Conservation (phyloP, 2,113 vertebrate genomes). For the Odocoileus hemionus region DNA sequence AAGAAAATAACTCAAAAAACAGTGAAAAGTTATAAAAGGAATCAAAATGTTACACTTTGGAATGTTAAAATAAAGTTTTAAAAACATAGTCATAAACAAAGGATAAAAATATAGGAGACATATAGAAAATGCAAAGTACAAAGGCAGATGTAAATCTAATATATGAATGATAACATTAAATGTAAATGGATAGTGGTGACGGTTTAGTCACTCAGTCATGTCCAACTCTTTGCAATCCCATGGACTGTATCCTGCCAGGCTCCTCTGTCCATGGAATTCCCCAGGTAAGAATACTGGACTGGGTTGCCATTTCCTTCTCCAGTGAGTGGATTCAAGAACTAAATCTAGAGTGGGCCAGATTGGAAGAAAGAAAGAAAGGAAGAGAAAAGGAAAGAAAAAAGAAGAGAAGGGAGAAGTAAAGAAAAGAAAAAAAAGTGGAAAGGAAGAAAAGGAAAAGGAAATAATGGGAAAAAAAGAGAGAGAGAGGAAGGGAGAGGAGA, state of each 20-base stretch:
- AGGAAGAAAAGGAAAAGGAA: neutral
- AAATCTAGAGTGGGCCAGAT: neutral
- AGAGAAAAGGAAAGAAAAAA: neutral
- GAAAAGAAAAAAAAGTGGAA: neutral
- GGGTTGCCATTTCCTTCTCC: neutral
- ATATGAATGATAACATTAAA: neutral
- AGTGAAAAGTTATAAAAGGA: neutral
- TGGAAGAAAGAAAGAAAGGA: neutral
- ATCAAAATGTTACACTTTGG: neutral
- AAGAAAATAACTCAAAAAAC: neutral
- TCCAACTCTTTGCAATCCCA: neutral
- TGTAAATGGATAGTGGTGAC: neutral
- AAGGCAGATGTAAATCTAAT: neutral
- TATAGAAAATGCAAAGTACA: neutral
- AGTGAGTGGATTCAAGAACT: neutral
- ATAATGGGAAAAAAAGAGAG: neutral
- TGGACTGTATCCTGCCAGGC: neutral
- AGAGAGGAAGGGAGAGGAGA: too few relatives aligned
- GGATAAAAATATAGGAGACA: neutral
- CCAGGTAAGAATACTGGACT: neutral
- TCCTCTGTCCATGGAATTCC: neutral
- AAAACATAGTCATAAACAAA: neutral
- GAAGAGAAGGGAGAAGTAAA: neutral
- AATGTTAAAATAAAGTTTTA: neutral
- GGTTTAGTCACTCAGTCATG: neutral